Base-by-base conservation (phyloP, 1,140 invertebrate species). In the Chrysoperla carnea region DNA sequence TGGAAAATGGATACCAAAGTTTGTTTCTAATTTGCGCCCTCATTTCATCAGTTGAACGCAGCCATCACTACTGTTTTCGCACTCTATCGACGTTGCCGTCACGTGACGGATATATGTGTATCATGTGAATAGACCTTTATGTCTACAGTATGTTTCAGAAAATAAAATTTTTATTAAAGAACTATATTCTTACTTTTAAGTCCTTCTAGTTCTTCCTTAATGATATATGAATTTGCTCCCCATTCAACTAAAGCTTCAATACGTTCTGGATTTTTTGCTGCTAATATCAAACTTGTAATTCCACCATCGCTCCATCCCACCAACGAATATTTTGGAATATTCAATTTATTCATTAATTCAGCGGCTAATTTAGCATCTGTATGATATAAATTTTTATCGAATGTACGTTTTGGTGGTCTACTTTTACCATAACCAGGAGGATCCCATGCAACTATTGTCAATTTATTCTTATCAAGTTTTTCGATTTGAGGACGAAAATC, bases 231-330 rank as follows among this genome's bases (percentile, higher is more conserved):
- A 54, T 86, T 87, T 0, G 74, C 65, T 13, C 84, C 87, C 76
- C 79, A 81, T 17, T 87, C 63, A 1, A 90, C 72, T 29, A 89
- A 56, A 51, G 84, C 89, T 4, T 75, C 60, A 1, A 93, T 62
- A 13, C 61, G 59, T 5, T 77, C 60, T 0, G 76, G 73, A 58
- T 78, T 72, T 31, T 72, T 73, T 1, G 75, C 75, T 8, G 85
- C 81, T 6, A 85, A 47, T 4, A 89, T 75, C 36, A 91, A 62
- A 5, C 72, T 76, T 6, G 80, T 77, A 31, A 83, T 86, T 3
- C 82, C 88, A 36, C 88, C 89, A 63, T 91, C 86, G 62, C 83
- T 88, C 84, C 87, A 93, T 0, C 89, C 88, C 23, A 91, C 45
- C 1, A 91, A 49, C 0, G 84, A 88, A 64, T 77, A 89, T 51